Percentiles rank a stretch among this genome's conserved stretches.
phyloP scores from a whole-genome alignment of 1,140 invertebrate genomes.

The Listronotus bonariensis region DNA sequence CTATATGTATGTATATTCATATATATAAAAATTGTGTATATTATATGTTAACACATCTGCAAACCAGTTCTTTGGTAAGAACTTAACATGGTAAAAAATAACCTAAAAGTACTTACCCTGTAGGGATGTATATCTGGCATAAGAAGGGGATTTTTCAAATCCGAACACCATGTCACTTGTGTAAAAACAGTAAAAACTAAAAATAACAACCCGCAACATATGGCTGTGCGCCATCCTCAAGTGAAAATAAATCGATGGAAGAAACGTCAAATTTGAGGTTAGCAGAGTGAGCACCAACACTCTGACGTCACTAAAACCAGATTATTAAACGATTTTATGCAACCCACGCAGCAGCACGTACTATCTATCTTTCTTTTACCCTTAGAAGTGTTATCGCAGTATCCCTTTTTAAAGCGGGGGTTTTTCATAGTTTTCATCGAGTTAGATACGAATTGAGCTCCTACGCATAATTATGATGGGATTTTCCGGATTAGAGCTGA shows the following conservation, averaged over 20 bases:
- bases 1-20: too few relatives aligned
- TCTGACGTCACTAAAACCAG: slow-evolving; percentile 6
- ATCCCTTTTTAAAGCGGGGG: too few relatives aligned
- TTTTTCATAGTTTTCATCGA: too few relatives aligned
- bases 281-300: slow-evolving; percentile 1
- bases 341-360: too few relatives aligned
- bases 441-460: too few relatives aligned
- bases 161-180: slow-evolving; percentile 39
- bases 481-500: too few relatives aligned
- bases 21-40: too few relatives aligned
- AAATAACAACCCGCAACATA: slow-evolving; percentile 42
- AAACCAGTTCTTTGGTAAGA: not conserved
- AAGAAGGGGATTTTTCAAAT: slow-evolving; percentile 62
- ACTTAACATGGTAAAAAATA: slow-evolving; percentile 6
- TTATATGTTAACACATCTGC: too few relatives aligned
- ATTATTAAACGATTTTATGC: too few relatives aligned
- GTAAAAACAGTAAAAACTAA: slow-evolving; percentile 32
- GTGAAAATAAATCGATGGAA: slow-evolving; percentile 18
- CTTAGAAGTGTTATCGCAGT: too few relatives aligned
- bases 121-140: slow-evolving; percentile 75
- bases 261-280: slow-evolving; percentile 13
- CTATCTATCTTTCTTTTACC: too few relatives aligned
- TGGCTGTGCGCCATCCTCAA: slow-evolving; percentile 41
- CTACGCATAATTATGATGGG: too few relatives aligned
- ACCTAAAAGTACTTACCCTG: slow-evolving; percentile 59